Evolutionary conservation across 2,888 invertebrate species (phyloP).

Genomic region (Busseola fusca): DNA sequence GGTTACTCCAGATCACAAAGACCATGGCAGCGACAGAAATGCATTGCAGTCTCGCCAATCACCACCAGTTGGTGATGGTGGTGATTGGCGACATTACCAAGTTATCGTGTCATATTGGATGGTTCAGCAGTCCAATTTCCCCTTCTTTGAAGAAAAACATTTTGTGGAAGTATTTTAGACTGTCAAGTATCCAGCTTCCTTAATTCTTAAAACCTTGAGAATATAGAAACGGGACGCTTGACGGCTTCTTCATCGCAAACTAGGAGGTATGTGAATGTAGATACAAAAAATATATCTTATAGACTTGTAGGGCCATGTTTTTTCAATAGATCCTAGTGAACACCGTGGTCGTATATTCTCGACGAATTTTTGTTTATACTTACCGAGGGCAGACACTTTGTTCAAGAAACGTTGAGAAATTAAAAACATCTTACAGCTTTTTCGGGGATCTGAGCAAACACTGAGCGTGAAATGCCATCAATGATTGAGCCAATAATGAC

Average conservation of each 20-base stretch:
- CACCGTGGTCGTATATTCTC: not conserved
- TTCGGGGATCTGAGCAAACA: not conserved
- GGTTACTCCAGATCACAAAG: not conserved
- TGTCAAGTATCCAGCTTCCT: constrained; percentile 20
- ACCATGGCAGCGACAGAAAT: not conserved
- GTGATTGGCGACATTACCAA: too few species aligned
- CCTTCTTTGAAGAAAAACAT: constrained; percentile 3
- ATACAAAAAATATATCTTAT: not conserved
- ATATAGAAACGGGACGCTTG: constrained; percentile 24
- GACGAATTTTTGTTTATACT: not conserved
- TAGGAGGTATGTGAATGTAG: constrained; percentile 15
- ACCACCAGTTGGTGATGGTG: too few species aligned
- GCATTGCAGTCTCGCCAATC: not conserved
- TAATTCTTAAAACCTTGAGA: constrained; percentile 17
- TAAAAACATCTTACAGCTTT: not conserved
- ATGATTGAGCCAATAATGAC: not conserved
- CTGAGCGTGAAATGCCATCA: not conserved
- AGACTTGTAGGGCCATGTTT: not conserved
- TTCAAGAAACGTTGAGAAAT: not conserved
- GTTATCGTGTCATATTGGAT: not conserved
- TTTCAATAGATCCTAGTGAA: not conserved
- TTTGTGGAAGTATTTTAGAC: not conserved
- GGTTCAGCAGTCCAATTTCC: not conserved
- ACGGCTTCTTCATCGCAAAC: constrained; percentile 32
- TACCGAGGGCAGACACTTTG: not conserved